phyloP scores from a whole-genome alignment of 2,797 vertebrate species.

The Sebastes miniatus region DNA sequence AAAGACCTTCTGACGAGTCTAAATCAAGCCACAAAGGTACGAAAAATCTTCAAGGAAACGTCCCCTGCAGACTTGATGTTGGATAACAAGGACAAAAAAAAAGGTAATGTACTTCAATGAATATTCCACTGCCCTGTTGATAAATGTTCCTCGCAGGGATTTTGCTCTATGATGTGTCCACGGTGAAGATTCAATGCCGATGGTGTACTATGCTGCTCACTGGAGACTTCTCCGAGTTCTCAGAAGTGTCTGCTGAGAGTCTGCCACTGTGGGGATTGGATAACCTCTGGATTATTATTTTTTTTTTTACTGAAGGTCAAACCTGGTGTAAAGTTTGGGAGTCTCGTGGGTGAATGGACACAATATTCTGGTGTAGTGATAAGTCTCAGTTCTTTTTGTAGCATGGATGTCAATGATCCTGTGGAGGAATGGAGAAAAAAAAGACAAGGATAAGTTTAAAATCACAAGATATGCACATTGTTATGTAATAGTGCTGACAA shows the following conservation, averaged over 20 bases:
- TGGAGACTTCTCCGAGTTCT: constrained; percentile 44
- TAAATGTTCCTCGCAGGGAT: constrained; percentile 33
- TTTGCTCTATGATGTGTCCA: constrained; percentile 31
- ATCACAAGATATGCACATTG: not conserved
- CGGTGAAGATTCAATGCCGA: constrained; percentile 46
- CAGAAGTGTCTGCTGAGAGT: constrained; percentile 24
- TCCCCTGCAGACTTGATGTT: constrained; percentile 26
- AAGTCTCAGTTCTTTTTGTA: constrained; percentile 66
- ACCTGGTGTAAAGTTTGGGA: constrained; percentile 46
- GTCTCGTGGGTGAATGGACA: constrained; percentile 67
- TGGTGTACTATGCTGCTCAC: constrained; percentile 43
- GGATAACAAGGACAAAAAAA: constrained; percentile 24
- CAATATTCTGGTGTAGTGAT: constrained; percentile 68
- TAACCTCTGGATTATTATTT: not conserved
- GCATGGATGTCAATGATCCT: constrained; percentile 74
- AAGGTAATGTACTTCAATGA: constrained; percentile 36
- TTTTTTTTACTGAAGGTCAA: constrained; percentile 30
- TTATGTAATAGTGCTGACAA: not conserved
- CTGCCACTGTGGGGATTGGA: constrained; percentile 27
- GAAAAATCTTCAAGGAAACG: constrained; percentile 39
- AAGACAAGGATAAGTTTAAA: not conserved
- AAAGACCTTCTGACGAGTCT: constrained; percentile 58
- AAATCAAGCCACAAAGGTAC: constrained; percentile 54
- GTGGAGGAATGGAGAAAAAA: constrained; percentile 33
- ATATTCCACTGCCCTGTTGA: constrained; percentile 40